These are phyloP conservation scores for Boloria selene DNA, from an alignment of 2,888 invertebrate species.

Conservation along the genomic window DNA sequence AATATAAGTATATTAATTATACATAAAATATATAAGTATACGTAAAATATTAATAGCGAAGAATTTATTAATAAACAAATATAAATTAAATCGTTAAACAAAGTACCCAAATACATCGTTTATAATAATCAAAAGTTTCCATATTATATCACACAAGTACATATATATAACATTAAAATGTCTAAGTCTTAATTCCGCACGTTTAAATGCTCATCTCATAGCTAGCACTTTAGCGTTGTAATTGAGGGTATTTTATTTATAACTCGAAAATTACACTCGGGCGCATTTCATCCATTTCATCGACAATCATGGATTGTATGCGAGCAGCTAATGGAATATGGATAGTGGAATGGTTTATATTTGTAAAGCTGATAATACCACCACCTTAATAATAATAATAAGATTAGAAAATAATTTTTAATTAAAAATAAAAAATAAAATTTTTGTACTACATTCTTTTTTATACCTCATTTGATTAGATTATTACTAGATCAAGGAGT, in stretches of 20 bases:
- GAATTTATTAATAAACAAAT: too few relatives aligned
- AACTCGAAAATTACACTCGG: slow-evolving; percentile 61
- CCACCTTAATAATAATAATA: not conserved
- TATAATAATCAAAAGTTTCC: too few relatives aligned
- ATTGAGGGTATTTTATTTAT: slow-evolving; percentile 67
- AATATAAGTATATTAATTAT: too few relatives aligned
- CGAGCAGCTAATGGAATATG: slow-evolving; percentile 52
- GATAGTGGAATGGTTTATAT: slow-evolving; percentile 36
- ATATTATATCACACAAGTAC: not conserved
- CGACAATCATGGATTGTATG: slow-evolving; percentile 62
- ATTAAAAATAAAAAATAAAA: too few relatives aligned
- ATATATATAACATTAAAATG: not conserved
- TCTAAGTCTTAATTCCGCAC: slow-evolving; percentile 17
- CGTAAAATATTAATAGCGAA: too few relatives aligned
- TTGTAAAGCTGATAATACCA: slow-evolving; percentile 52
- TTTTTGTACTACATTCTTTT: too few relatives aligned
- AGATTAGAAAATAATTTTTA: not conserved
- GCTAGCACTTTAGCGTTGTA: slow-evolving; percentile 53
- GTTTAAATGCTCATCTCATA: slow-evolving; percentile 23
- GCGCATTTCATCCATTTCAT: slow-evolving; percentile 52
- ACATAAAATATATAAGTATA: too few relatives aligned
- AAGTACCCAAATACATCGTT: too few relatives aligned
- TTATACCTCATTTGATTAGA: too few relatives aligned
- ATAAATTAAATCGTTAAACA: too few relatives aligned
- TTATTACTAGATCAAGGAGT: too few relatives aligned